phyloP scores from a whole-genome alignment of 2,797 vertebrate species.

The Hydrophis major region DNA sequence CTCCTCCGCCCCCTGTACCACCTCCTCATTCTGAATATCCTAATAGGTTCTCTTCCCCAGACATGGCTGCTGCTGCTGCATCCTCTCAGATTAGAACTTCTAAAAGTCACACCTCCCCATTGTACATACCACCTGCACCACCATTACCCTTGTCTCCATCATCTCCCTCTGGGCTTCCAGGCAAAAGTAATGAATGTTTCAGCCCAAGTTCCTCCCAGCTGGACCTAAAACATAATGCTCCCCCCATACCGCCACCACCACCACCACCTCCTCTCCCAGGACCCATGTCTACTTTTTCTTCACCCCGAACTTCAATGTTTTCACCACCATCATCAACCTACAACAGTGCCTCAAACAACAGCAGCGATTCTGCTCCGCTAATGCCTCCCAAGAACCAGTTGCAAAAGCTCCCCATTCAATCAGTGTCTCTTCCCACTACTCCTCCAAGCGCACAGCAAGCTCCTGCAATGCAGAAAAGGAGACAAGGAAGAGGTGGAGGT shows the following conservation, averaged over 20 bases:
- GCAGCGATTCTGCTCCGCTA: constrained; percentile 62
- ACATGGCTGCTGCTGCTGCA: constrained; percentile 41
- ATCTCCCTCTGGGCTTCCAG: constrained; percentile 46
- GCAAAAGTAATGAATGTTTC: constrained; percentile 31
- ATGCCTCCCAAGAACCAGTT: constrained; percentile 74
- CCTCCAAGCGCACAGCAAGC: constrained; percentile 71
- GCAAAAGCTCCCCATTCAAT: constrained; percentile 65
- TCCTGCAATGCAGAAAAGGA: constrained; percentile 54
- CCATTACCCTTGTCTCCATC: constrained; percentile 57
- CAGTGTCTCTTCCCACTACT: constrained; percentile 68
- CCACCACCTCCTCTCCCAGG: constrained; percentile 68
- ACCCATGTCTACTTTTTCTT: constrained; percentile 56
- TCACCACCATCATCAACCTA: constrained; percentile 50
- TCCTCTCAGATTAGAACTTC: constrained; percentile 69
- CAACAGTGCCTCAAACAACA: neutral
- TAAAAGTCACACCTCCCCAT: constrained; percentile 71
- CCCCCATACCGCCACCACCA: constrained; percentile 12
- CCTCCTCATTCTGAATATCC: constrained; percentile 70
- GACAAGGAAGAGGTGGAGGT: constrained; percentile 65
- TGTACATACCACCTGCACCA: constrained; percentile 16
- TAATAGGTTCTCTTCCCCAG: constrained; percentile 27
- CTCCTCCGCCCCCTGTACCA: constrained; percentile 61
- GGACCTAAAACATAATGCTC: constrained; percentile 37
- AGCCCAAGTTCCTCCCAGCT: constrained; percentile 50
- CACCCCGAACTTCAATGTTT: constrained; percentile 61